Conservation (phyloP, 2,113 vertebrate species). For the Bombycilla garrulus region DNA sequence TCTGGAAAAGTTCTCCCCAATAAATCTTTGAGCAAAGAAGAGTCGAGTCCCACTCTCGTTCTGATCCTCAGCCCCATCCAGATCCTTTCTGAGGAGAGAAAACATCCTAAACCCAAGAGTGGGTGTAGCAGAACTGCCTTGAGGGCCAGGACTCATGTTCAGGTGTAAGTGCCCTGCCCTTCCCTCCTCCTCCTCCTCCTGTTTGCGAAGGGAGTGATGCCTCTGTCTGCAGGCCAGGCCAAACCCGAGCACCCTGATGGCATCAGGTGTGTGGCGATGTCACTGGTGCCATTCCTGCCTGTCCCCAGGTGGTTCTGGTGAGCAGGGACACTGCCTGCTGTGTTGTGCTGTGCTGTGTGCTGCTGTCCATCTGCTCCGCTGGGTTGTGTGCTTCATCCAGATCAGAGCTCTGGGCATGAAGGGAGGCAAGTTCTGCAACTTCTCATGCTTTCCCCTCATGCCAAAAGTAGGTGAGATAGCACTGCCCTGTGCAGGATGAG, state of each 20-base stretch:
- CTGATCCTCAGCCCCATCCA: neutral
- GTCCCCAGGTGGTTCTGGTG: neutral
- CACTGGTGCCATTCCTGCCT: accelerated
- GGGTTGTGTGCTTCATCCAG: neutral
- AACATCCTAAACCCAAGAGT: neutral
- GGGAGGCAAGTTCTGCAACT: neutral
- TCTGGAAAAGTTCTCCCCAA: neutral
- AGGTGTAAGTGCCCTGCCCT: neutral
- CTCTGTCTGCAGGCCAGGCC: neutral
- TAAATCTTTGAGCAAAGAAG: neutral
- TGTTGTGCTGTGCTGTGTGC: accelerated
- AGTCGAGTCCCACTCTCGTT: neutral
- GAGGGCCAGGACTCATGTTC: neutral
- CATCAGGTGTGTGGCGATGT: accelerated
- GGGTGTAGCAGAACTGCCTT: neutral
- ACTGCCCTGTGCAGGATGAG: neutral
- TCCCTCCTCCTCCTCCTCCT: neutral
- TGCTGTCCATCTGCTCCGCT: accelerated
- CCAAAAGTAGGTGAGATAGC: neutral
- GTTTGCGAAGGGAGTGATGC: neutral
- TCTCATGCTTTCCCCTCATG: neutral
- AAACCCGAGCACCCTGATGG: accelerated
- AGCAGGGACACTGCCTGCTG: neutral
- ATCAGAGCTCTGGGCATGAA: neutral
- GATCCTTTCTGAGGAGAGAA: neutral